phyloP scores from a whole-genome alignment of 2,797 vertebrate species.

The Tinamus major region DNA sequence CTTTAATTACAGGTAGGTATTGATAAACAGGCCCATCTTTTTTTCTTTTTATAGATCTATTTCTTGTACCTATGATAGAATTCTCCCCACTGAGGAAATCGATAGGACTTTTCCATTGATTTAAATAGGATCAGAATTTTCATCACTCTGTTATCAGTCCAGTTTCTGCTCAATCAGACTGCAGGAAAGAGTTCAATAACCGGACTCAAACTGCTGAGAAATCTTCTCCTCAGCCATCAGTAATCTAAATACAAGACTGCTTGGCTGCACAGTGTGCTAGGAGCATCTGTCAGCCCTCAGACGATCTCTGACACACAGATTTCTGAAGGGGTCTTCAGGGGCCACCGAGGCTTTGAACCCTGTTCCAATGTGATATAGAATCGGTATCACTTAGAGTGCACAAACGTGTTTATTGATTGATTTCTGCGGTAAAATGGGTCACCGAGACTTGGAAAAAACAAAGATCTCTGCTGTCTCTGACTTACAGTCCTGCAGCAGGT shows the following conservation, averaged over 20 bases:
- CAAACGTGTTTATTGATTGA: neutral
- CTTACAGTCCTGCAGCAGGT: neutral
- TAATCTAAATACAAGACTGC: neutral
- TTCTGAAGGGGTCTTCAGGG: too few relatives aligned
- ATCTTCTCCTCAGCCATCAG: rapidly evolving
- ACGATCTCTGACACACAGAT: neutral
- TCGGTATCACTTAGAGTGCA: neutral
- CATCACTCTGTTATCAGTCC: neutral
- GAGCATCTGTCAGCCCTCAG: neutral
- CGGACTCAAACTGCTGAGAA: neutral
- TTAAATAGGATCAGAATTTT: neutral
- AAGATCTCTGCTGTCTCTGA: neutral
- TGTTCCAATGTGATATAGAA: neutral
- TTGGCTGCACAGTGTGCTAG: rapidly evolving
- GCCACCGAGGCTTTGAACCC: neutral
- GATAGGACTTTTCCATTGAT: neutral
- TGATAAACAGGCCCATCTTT: neutral
- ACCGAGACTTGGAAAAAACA: neutral
- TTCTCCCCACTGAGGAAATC: neutral
- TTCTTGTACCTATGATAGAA: neutral
- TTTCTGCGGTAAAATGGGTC: neutral
- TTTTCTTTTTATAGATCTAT: neutral
- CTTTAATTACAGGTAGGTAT: neutral
- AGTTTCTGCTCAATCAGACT: neutral
- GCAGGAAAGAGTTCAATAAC: neutral